Percentiles rank a stretch among this genome's conserved stretches.
Conservation (phyloP, 2,113 vertebrate genomes). For the Puma concolor region DNA sequence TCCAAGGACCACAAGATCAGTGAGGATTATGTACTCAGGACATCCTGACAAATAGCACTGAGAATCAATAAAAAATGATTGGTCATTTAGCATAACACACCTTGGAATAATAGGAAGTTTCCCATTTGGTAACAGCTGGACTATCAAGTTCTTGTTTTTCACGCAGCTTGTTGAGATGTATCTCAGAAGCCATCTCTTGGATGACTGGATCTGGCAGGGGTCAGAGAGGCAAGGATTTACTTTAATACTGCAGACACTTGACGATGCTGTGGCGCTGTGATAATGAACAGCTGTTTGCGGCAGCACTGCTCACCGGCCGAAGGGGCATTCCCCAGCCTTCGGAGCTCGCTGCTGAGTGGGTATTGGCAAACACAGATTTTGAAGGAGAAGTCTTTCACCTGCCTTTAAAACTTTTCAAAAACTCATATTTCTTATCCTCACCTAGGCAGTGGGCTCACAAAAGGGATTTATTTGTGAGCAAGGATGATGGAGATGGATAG, state of each 20-base stretch:
- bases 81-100: conserved; percentile 75
- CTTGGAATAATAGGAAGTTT: conserved; percentile 71
- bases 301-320: not conserved
- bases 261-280: conserved; percentile 1
- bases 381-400: conserved; percentile 20
- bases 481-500: not conserved
- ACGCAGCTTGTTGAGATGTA: conserved; percentile 42
- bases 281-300: conserved; percentile 46
- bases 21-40: conserved; percentile 77
- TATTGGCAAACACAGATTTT: not conserved
- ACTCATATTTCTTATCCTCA: not conserved
- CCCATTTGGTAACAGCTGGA: conserved; percentile 57
- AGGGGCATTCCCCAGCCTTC: not conserved
- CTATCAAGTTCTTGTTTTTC: conserved; percentile 62
- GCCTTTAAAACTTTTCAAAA: conserved; percentile 39
- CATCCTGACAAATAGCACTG: conserved; percentile 77
- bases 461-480: conserved; percentile 57
- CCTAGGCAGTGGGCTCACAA: not conserved
- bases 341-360: not conserved
- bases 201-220: conserved; percentile 20
- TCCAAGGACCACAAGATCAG: conserved; percentile 78
- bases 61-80: conserved; percentile 78
- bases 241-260: conserved; percentile 24
- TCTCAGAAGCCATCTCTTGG: conserved; percentile 53
- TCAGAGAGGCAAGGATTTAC: conserved; percentile 56